A percentile compares a stretch with the other conserved stretches of the same genome.
Evolutionary conservation across 2,888 invertebrate species (phyloP).

Genomic region (Machimus rusticus): DNA sequence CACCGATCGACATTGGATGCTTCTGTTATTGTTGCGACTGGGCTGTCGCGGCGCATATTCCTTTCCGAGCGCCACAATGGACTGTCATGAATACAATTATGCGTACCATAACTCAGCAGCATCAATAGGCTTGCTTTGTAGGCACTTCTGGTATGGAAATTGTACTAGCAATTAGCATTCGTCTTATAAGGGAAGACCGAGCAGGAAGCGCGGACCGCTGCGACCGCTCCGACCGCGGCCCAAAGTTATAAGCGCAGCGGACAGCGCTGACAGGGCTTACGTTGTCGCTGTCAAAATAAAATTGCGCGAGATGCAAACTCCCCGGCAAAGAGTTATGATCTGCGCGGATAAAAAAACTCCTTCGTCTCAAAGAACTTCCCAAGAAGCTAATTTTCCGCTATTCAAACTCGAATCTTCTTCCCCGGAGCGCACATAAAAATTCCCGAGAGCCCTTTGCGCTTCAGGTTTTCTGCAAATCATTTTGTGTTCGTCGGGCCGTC

Average conservation of each 20-base stretch:
- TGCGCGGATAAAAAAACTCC: neutral
- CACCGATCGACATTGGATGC: slow-evolving; percentile 3
- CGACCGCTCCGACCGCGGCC: neutral
- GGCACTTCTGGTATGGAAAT: slow-evolving; percentile 16
- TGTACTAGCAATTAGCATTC: slow-evolving; percentile 38
- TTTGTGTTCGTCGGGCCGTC: neutral
- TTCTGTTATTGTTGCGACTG: slow-evolving; percentile 7
- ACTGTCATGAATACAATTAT: slow-evolving; percentile 32
- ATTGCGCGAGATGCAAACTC: slow-evolving; percentile 17
- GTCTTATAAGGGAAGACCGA: slow-evolving; percentile 1
- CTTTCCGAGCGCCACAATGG: slow-evolving; percentile 29
- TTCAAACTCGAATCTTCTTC: neutral
- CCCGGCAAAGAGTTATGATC: neutral
- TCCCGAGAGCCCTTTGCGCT: neutral
- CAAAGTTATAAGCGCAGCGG: neutral
- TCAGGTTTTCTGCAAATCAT: neutral
- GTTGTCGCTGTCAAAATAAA: slow-evolving; percentile 1
- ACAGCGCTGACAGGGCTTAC: neutral
- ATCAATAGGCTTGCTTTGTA: slow-evolving; percentile 29
- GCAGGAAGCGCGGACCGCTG: neutral
- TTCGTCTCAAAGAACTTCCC: neutral
- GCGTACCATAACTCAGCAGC: slow-evolving; percentile 32
- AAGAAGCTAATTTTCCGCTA: neutral
- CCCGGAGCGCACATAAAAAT: neutral
- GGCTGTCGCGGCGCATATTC: slow-evolving; percentile 11